Evolutionary conservation across 2,797 vertebrate genomes (phyloP), one percentile per base, ranked within the genome.

Genomic region (Muscicapa comitata): DNA sequence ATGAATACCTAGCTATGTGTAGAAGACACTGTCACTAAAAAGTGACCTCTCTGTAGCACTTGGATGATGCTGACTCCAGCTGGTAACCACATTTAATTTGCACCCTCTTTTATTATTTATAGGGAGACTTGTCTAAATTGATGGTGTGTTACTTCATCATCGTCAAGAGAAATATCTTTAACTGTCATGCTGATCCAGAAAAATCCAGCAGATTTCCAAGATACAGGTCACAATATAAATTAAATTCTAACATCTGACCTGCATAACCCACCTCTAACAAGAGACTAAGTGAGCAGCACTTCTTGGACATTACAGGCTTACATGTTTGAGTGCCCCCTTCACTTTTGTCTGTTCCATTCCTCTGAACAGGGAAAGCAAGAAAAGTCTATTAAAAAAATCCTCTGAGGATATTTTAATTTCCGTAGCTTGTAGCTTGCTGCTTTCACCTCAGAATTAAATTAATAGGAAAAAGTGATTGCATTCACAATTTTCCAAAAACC

Each of bases 21-120:
- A 74, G 21, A 51, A 50, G 25, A 73, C 26, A 37, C 63, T 61
- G 29, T 65, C 48, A 91, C 38, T 75, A 91, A 91, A 78, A 86
- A 66, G 48, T 93, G 82, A 94, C 59, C 72, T 83, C 62, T 70
- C 38, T 45, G 21, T 31, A 81, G 62, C 31, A 84, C 37, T 55
- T 77, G 63, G 48, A 18, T 33, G 43, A 63, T 33, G 48, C 68
- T 35, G 21, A 70, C 88, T 40, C 47, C 48, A 75, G 40, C 40
- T 59, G 35, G 54, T 66, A 71, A 74, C 38, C 63, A 80, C 70
- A 94, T 77, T 88, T 75, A 55, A 90, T 78, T 67, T 91, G 45
- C 79, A 93, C 82, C 29, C 76, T 75, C 70, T 80, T 97, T 75
- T 42, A 94, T 91, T 91, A 96, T 93, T 96, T 91, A 93, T 59